Percentiles rank a stretch among this genome's conserved stretches.
Conservation (phyloP, 2,113 vertebrate species). For the Delphinapterus leucas region DNA sequence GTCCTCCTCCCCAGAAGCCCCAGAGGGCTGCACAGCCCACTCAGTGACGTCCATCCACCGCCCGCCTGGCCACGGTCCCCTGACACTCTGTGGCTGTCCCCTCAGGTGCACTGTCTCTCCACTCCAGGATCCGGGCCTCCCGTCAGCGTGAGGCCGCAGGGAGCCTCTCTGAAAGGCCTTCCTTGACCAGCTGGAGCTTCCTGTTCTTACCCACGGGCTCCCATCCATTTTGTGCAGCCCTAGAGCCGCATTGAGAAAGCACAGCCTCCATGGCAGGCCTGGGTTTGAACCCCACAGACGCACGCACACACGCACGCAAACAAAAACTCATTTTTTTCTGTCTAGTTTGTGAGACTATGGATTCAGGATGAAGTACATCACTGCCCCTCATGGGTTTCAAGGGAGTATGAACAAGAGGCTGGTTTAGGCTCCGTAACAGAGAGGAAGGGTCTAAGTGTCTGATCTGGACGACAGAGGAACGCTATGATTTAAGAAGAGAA, state of each 20-base stretch:
- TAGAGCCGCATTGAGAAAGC: neutral
- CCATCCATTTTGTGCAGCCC: neutral
- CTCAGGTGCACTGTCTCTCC: neutral
- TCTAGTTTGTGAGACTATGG: neutral
- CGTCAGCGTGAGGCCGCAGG: rapidly evolving
- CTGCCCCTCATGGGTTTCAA: neutral
- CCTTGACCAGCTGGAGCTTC: neutral
- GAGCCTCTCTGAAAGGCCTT: neutral
- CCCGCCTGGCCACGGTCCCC: too few species aligned
- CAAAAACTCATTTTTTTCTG: neutral
- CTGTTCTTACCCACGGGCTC: neutral
- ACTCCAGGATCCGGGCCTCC: neutral
- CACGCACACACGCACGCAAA: rapidly evolving
- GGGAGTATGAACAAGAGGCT: too few species aligned
- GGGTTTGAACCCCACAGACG: neutral
- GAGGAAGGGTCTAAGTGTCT: neutral
- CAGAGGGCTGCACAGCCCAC: neutral
- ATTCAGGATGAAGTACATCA: neutral
- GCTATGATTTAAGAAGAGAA: neutral
- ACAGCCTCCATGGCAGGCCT: rapidly evolving
- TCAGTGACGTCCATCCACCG: neutral
- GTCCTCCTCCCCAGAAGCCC: neutral
- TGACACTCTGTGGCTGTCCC: too few species aligned
- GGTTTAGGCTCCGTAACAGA: neutral
- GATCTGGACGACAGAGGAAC: neutral